A percentile compares a stretch with the other conserved stretches of the same genome.
Conservation (phyloP, 1,140 invertebrate species). For the Dendrolimus kikuchii region DNA sequence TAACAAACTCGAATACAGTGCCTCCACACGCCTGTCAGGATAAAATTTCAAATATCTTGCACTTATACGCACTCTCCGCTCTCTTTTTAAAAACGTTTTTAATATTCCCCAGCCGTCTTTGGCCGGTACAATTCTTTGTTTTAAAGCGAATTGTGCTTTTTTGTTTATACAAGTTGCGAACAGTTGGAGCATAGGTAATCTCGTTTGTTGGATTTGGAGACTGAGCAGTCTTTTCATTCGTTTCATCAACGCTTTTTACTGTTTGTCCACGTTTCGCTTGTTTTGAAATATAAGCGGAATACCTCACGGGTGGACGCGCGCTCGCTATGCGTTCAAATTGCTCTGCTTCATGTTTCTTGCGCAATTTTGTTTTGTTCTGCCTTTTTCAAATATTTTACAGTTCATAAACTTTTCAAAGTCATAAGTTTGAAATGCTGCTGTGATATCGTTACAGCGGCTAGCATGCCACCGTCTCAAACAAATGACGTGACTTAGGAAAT, state of each 20-base stretch:
- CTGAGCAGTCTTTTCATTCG: constrained; percentile 42
- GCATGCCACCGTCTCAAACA: too few relatives aligned
- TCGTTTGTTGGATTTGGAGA: constrained; percentile 65
- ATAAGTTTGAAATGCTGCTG: too few relatives aligned
- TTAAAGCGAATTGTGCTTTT: constrained; percentile 66
- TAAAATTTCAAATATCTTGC: constrained; percentile 60
- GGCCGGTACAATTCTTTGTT: constrained; percentile 56
- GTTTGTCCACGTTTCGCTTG: constrained; percentile 50
- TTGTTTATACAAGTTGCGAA: constrained; percentile 67
- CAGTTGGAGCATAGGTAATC: constrained; percentile 66
- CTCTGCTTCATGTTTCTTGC: constrained; percentile 26
- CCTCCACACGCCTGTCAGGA: constrained; percentile 51
- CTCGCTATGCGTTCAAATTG: constrained; percentile 61
- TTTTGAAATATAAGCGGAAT: constrained; percentile 33
- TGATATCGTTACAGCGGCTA: too few relatives aligned
- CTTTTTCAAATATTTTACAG: too few relatives aligned
- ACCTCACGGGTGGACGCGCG: constrained; percentile 42
- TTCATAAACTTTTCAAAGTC: too few relatives aligned
- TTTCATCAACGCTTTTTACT: constrained; percentile 52
- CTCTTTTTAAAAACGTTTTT: constrained; percentile 66
- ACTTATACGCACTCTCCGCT: constrained; percentile 27
- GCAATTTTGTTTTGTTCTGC: too few relatives aligned
- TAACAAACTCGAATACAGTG: constrained; percentile 1
- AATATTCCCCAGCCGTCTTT: constrained; percentile 64
- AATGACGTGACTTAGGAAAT: too few relatives aligned